Conservation (phyloP, 2,797 vertebrate genomes). For the Sebastes alutus region DNA sequence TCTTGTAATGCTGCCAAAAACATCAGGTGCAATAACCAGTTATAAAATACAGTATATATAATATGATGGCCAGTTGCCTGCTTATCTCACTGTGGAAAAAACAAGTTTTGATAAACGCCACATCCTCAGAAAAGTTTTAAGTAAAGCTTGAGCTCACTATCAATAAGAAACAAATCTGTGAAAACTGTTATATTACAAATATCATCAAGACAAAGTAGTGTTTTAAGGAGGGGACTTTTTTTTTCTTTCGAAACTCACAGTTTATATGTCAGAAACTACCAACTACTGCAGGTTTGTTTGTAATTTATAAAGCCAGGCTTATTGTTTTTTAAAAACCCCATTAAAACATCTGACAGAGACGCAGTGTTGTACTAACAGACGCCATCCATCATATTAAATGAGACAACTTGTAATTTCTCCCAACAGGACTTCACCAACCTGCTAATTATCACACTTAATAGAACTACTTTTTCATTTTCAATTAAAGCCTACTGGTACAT, state of each 20-base stretch:
- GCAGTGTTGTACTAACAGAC: slow-evolving; percentile 14
- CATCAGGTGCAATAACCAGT: not conserved
- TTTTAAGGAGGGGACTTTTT: not conserved
- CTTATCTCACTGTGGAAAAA: slow-evolving; percentile 1
- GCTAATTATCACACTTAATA: slow-evolving; percentile 36
- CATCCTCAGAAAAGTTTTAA: slow-evolving; percentile 4
- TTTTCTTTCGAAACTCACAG: not conserved
- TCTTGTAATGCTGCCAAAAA: slow-evolving; percentile 34
- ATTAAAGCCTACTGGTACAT: not conserved
- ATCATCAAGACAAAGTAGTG: not conserved
- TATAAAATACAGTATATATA: not conserved
- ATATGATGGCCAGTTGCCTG: not conserved
- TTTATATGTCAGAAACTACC: not conserved
- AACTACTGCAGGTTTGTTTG: not conserved
- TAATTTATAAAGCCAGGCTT: not conserved
- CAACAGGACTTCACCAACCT: slow-evolving; percentile 25
- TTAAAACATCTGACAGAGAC: slow-evolving; percentile 35
- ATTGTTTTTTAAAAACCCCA: slow-evolving; percentile 4
- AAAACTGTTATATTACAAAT: not conserved
- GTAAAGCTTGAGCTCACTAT: not conserved
- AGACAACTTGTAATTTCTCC: slow-evolving; percentile 27
- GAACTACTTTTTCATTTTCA: slow-evolving; percentile 15
- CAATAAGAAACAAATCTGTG: not conserved
- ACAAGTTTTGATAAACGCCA: slow-evolving; percentile 23
- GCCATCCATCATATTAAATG: slow-evolving; percentile 37